These are phyloP conservation scores for Epinotia brunnichana DNA, from an alignment of 2,888 invertebrate species.

Conservation along the genomic window DNA sequence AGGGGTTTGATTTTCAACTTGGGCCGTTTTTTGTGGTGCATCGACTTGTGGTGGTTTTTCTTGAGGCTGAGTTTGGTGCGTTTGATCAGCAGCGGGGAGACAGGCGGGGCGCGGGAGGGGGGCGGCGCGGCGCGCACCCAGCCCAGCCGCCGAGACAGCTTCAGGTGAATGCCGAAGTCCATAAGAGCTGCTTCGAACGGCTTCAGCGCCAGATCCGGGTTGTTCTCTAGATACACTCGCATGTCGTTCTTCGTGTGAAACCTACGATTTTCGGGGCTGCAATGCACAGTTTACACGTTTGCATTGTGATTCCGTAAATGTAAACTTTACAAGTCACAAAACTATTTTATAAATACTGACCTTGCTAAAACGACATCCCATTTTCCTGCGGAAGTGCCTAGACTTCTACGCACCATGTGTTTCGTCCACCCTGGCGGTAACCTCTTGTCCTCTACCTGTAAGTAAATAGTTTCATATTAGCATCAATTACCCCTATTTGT, in stretches of 20 bases:
- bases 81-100: constrained; percentile 64
- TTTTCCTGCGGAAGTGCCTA: constrained; percentile 89
- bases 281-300: constrained; percentile 46
- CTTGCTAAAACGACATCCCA: constrained; percentile 91
- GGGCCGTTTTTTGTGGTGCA: constrained; percentile 51
- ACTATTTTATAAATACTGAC: constrained; percentile 63
- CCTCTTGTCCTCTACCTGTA: constrained; percentile 88
- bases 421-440: constrained; percentile 91
- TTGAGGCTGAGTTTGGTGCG: constrained; percentile 59
- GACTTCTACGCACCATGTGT: constrained; percentile 88
- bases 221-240: constrained; percentile 65
- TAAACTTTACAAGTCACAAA: not conserved
- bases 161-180: constrained; percentile 78
- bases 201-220: constrained; percentile 53
- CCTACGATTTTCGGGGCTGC: constrained; percentile 71
- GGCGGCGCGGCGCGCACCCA: constrained; percentile 62
- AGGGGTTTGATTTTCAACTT: constrained; percentile 15
- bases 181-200: constrained; percentile 63
- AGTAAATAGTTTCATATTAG: not conserved
- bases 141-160: constrained; percentile 73
- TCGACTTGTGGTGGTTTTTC: constrained; percentile 49
- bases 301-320: not conserved
- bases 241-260: constrained; percentile 78
- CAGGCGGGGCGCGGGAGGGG: constrained; percentile 53
- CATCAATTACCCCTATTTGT: too few relatives aligned